phyloP scores from a whole-genome alignment of 2,797 vertebrate species.

The Pachyuromys duprasi region DNA sequence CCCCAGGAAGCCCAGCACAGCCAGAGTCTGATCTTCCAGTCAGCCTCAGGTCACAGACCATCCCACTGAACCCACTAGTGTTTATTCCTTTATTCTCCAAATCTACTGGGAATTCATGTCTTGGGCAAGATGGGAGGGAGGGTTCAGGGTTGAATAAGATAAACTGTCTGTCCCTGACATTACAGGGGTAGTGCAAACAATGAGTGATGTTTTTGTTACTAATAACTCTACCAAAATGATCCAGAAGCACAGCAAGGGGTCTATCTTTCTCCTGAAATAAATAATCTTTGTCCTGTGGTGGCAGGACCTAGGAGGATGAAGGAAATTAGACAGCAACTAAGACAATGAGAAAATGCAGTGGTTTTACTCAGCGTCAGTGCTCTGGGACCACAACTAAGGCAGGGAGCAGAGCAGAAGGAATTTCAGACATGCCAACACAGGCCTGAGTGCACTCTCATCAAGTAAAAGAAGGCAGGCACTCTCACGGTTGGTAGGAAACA shows the following conservation, averaged over 20 bases:
- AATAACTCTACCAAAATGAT: conserved; percentile 2
- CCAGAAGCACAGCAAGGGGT: conserved; percentile 40
- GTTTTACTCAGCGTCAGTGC: not conserved
- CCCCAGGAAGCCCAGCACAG: not conserved
- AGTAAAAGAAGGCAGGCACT: not conserved
- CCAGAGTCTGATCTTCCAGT: not conserved
- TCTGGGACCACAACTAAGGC: not conserved
- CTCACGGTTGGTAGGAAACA: not conserved
- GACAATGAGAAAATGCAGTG: not conserved
- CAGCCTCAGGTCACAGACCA: too few species aligned
- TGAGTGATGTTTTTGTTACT: not conserved
- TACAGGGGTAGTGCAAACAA: not conserved
- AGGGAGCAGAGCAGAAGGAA: not conserved
- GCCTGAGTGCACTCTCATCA: not conserved
- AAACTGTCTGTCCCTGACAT: not conserved
- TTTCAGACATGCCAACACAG: not conserved
- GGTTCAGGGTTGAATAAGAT: not conserved
- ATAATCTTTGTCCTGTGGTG: not conserved
- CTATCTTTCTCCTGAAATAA: conserved; percentile 58
- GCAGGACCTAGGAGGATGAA: not conserved
- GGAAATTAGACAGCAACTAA: not conserved
- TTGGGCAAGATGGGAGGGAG: not conserved
- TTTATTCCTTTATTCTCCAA: not conserved
- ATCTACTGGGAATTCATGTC: not conserved
- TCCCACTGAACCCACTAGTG: not conserved